Evolutionary conservation across 2,888 invertebrate genomes (phyloP).

Genomic region (Acanthacorydalis orientalis): DNA sequence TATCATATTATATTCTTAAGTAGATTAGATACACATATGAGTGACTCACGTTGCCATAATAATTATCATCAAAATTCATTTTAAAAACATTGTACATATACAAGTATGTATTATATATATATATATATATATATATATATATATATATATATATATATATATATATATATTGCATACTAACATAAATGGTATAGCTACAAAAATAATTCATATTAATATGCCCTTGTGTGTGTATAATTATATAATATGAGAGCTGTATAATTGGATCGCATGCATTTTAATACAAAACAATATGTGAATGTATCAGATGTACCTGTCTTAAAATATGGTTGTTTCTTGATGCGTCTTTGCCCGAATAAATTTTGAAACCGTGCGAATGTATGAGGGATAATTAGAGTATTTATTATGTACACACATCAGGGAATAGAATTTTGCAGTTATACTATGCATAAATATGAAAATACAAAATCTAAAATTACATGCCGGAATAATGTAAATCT

Average conservation of each 20-base stretch:
- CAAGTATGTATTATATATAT: conserved; percentile 13
- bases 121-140: conserved; percentile 20
- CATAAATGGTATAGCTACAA: conserved; percentile 19
- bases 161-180: conserved; percentile 4
- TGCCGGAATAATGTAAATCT: no score
- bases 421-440: no score
- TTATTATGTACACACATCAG: no score
- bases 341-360: no score
- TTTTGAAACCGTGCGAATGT: no score
- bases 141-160: conserved; percentile 25
- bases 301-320: no score
- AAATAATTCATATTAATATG: conserved; percentile 10
- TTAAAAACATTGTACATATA: conserved; percentile 17
- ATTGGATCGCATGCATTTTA: neutral
- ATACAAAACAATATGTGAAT: neutral
- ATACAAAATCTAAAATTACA: no score
- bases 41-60: conserved; percentile 10
- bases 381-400: no score
- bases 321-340: no score
- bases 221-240: neutral
- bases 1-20: conserved; percentile 30
- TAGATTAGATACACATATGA: conserved; percentile 13
- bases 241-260: neutral
- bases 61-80: conserved; percentile 11
- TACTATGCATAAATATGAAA: no score